Evolutionary conservation across 92 coral and sea anemone species (phyloP), one percentile per base, ranked within the genome.

Genomic region (Epizoanthus scotinus): DNA sequence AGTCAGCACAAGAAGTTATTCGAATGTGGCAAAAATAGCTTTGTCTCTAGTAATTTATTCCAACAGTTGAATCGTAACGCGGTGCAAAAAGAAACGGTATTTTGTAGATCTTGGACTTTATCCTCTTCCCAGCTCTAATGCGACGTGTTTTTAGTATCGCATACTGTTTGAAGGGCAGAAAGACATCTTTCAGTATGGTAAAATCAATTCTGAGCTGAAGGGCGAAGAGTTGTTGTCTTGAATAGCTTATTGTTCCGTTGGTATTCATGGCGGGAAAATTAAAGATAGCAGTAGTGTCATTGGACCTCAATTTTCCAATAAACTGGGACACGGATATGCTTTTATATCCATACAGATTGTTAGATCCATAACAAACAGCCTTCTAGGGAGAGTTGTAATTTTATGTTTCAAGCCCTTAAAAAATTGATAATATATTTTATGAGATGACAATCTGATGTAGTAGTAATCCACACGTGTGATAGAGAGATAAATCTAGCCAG

Each of bases 121-220:
- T 29, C 22, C 1, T 22, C 50, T 54, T 54, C 17, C 80, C 80
- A 55, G 66, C 80, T 61, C 67, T 74, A 3, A 47, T 74, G 15
- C 67, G 50, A 18, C 80, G 67, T 6, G 80, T 73, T 21, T 36
- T 73, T n/a, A 73, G 25, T 25, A 73, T 73, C 54, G 26, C 80
- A 47, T 73, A 19, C 5, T 53, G 15, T 44, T 73, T 73, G 21
- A 73, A 42, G 19, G 49, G 27, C 5, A 73, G 19, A 20, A 26
- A 73, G 17, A 73, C 61, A 40, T 21, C 36, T 21, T 50, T 21
- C 19, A 66, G 80, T 19, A 73, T 36, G 26, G 18, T 54, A 29
- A 26, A 73, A 1, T 13, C 55, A 54, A 66, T 19, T 53, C 80
- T 21, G 24, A n/a, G n/a, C n/a, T n/a, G n/a, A n/a, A 73, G 47